Conservation (phyloP, 1,140 invertebrate genomes). For the Cylas formicarius region DNA sequence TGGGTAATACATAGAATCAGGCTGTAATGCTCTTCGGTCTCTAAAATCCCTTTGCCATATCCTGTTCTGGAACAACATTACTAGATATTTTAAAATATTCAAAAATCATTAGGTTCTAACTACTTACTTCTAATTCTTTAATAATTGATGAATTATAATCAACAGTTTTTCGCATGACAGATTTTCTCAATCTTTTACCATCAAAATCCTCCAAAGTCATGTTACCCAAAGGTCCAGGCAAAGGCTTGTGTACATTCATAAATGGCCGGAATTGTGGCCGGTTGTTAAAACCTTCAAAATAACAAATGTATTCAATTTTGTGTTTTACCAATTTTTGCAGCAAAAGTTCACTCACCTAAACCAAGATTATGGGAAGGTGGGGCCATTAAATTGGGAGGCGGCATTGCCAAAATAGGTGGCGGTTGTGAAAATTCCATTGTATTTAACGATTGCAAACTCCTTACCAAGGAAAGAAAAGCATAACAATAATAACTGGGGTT, state of each 20-base stretch:
- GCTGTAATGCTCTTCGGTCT: conserved; percentile 79
- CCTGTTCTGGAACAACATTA: conserved; percentile 57
- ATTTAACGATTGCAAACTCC: no score
- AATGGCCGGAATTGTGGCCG: conserved; percentile 46
- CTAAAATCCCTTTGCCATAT: conserved; percentile 90
- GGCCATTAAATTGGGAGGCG: conserved; percentile 24
- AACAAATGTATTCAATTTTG: conserved; percentile 10
- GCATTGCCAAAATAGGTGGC: conserved; percentile 32
- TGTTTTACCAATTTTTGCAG: conserved; percentile 2
- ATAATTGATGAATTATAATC: conserved; percentile 97
- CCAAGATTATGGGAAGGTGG: conserved; percentile 10
- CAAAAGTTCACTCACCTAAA: conserved; percentile 2
- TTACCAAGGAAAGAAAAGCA: no score
- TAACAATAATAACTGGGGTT: no score
- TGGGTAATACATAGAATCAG: conserved; percentile 85
- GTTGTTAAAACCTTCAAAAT: conserved; percentile 28
- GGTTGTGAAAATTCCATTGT: conserved; percentile 38
- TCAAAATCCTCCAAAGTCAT: conserved; percentile 84
- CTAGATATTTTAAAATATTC: conserved; percentile 7
- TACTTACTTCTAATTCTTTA: conserved; percentile 70
- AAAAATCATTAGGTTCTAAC: background rate
- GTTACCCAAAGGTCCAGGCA: conserved; percentile 49
- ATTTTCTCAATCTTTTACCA: conserved; percentile 91
- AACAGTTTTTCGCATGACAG: conserved; percentile 94
- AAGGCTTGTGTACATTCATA: conserved; percentile 48